Conservation (phyloP, 2,113 vertebrate genomes). For the Otus sunia region DNA sequence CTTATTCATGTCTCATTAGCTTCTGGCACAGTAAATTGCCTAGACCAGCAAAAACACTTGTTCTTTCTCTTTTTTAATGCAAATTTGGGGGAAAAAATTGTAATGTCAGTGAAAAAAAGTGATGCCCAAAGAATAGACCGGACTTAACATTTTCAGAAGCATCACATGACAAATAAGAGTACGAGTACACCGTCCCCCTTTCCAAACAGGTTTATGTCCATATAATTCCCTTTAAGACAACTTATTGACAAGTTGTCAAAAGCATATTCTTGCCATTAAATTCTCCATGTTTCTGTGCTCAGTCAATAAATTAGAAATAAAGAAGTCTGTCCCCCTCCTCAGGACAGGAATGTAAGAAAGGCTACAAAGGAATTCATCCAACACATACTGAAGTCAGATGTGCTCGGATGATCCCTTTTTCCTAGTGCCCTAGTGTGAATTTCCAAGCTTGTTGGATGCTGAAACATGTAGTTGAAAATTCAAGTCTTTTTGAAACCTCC, state of each 20-base stretch:
- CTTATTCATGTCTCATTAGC: constrained; percentile 55
- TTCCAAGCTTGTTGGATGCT: background rate
- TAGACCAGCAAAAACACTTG: constrained; percentile 27
- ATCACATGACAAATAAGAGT: background rate
- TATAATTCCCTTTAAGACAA: background rate
- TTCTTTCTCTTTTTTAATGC: constrained; percentile 21
- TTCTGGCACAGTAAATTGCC: constrained; percentile 34
- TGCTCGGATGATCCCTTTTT: background rate
- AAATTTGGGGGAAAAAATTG: background rate
- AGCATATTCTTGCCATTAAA: background rate
- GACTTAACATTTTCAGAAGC: background rate
- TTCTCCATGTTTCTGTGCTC: background rate
- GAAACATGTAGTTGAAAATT: background rate
- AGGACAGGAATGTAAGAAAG: background rate
- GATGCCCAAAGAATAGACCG: background rate
- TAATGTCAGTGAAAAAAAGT: background rate
- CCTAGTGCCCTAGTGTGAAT: background rate
- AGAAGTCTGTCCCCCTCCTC: no score
- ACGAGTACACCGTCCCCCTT: background rate
- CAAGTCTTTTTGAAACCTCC: background rate
- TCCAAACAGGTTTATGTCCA: background rate
- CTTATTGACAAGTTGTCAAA: background rate
- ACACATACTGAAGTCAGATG: background rate
- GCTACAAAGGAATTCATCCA: background rate
- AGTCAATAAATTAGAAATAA: background rate